These are phyloP conservation scores for Carettochelys insculpta DNA, from an alignment of 2,113 vertebrate genomes.

Conservation along the genomic window DNA sequence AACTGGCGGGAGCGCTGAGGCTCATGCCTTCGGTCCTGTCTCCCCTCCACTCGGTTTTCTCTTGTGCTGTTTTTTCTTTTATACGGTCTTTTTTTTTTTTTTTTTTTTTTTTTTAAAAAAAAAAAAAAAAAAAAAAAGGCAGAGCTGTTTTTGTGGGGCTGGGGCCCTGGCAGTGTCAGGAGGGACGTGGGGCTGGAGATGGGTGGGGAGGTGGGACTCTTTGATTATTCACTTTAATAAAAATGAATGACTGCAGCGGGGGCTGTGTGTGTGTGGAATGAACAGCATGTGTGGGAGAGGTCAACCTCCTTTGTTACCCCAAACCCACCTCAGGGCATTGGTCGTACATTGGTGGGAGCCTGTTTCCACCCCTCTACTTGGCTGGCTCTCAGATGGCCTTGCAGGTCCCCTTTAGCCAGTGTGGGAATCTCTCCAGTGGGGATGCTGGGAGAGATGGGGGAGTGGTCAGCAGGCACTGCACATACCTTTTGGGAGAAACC, in stretches of 20 bases:
- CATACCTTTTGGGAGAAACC: no score
- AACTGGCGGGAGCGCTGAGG: background rate
- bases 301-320: background rate
- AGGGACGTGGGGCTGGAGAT: fast-evolving
- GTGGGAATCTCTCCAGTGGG: background rate
- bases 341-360: background rate
- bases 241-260: background rate
- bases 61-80: background rate
- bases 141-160: background rate
- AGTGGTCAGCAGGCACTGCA: no score
- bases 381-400: background rate
- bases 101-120: no score
- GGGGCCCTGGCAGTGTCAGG: background rate
- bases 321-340: background rate
- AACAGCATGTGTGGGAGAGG: background rate
- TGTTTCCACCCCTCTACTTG: background rate
- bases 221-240: background rate
- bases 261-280: background rate
- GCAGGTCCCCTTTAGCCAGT: background rate
- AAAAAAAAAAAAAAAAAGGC: constrained; percentile 12
- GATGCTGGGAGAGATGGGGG: background rate
- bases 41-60: background rate
- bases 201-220: fast-evolving
- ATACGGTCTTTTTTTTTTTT: constrained; percentile 20
- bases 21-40: background rate